Conservation (phyloP, 2,113 vertebrate genomes). For the Osmerus mordax region DNA sequence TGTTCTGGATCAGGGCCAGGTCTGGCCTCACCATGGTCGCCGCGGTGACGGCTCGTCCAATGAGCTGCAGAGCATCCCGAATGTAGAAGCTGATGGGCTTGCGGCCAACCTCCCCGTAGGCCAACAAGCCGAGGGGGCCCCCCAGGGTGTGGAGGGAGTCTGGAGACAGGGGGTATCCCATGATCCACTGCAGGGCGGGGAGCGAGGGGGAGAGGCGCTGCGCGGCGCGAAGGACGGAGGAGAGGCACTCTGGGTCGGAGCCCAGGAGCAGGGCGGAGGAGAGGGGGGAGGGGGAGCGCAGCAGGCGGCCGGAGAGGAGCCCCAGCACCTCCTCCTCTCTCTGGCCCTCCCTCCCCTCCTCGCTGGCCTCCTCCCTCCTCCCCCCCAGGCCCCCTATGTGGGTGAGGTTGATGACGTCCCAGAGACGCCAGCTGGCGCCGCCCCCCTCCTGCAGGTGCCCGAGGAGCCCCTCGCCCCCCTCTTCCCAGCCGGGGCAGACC, state of each 20-base stretch:
- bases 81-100: slow-evolving; percentile 83
- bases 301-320: slow-evolving; percentile 66
- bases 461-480: slow-evolving; percentile 66
- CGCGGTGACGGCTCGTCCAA: slow-evolving; percentile 71
- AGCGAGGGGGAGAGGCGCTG: slow-evolving; percentile 66
- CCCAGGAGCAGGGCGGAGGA: slow-evolving; percentile 81
- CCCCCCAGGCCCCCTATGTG: slow-evolving; percentile 41
- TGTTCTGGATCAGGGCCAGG: slow-evolving; percentile 68
- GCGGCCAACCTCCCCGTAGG: slow-evolving; percentile 80
- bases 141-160: slow-evolving; percentile 79
- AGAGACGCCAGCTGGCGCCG: slow-evolving; percentile 58
- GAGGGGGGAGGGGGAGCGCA: slow-evolving; percentile 63
- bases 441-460: slow-evolving; percentile 65
- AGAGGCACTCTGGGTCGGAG: slow-evolving; percentile 70
- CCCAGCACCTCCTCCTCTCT: slow-evolving; percentile 63
- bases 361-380: slow-evolving; percentile 50
- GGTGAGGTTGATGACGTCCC: slow-evolving; percentile 69
- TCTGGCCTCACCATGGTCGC: slow-evolving; percentile 69
- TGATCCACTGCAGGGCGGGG: slow-evolving; percentile 83
- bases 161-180: slow-evolving; percentile 82
- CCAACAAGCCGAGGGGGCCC: slow-evolving; percentile 83
- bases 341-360: slow-evolving; percentile 62
- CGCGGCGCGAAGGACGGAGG: slow-evolving; percentile 68
- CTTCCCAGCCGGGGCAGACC: slow-evolving; percentile 65
- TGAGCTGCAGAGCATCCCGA: slow-evolving; percentile 78